phyloP scores from a whole-genome alignment of 2,888 invertebrate species.

The Himalopsyche japonica region DNA sequence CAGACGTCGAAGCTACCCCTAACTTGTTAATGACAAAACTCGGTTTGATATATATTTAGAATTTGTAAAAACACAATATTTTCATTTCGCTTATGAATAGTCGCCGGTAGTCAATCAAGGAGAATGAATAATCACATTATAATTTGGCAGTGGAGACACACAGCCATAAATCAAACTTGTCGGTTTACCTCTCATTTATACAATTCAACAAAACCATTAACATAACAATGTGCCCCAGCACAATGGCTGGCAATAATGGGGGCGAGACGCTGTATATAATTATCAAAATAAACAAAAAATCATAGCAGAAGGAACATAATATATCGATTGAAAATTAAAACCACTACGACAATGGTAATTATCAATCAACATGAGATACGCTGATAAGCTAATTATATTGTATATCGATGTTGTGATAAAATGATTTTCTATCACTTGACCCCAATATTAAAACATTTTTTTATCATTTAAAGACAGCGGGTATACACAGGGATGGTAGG shows the following conservation, averaged over 20 bases:
- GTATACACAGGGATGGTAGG: too few relatives aligned
- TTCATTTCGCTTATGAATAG: neutral
- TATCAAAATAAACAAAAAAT: neutral
- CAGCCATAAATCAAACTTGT: slow-evolving; percentile 12
- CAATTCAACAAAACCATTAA: slow-evolving; percentile 19
- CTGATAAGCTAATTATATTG: too few relatives aligned
- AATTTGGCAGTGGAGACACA: neutral
- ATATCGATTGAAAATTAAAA: neutral
- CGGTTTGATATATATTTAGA: too few relatives aligned
- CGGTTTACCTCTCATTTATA: slow-evolving; percentile 43
- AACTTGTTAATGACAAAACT: too few relatives aligned
- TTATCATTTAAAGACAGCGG: too few relatives aligned
- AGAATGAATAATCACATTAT: neutral
- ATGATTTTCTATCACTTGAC: too few relatives aligned
- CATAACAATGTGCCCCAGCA: slow-evolving; percentile 17
- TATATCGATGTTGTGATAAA: too few relatives aligned
- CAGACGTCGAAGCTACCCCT: too few relatives aligned
- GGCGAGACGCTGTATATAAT: neutral
- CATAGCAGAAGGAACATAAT: neutral
- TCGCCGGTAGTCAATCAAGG: neutral
- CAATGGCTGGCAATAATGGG: slow-evolving; percentile 2
- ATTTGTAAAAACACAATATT: neutral
- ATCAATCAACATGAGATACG: neutral
- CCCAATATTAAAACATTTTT: too few relatives aligned
- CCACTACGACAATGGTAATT: neutral